Evolutionary conservation across 2,797 vertebrate genomes (phyloP).

Genomic region (Emydoidea blandingii): DNA sequence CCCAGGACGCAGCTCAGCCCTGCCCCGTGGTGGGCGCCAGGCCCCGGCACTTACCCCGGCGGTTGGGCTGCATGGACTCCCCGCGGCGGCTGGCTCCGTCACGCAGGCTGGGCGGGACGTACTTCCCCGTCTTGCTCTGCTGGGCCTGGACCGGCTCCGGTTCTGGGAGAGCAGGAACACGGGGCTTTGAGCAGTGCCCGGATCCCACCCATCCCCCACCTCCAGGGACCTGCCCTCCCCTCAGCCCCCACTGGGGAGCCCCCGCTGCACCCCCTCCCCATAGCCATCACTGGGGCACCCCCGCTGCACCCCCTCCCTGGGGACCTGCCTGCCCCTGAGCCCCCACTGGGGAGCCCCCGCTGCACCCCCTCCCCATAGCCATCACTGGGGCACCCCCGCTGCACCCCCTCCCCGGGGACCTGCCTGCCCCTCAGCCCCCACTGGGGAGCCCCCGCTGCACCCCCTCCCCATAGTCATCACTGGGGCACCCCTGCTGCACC

Average conservation of each 20-base stretch:
- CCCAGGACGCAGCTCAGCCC: not conserved
- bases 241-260: too few species aligned
- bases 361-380: not conserved
- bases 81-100: conserved; percentile 92
- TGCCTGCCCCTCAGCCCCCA: too few species aligned
- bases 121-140: conserved; percentile 95
- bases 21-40: rapidly evolving
- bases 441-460: too few species aligned
- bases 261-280: too few species aligned
- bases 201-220: not conserved
- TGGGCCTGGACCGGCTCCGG: conserved; percentile 90
- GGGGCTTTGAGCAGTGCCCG: not conserved
- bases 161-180: conserved; percentile 72
- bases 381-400: too few species aligned
- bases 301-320: too few species aligned
- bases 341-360: too few species aligned
- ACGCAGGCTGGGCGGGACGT: conserved; percentile 93
- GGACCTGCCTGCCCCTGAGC: too few species aligned
- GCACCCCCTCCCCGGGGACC: not conserved
- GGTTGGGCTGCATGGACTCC: conserved; percentile 98
- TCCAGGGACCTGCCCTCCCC: not conserved
- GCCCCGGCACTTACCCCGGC: conserved; percentile 83
- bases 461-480: too few species aligned
- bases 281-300: too few species aligned
- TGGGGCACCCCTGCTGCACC: too few species aligned